Conservation (phyloP, 37 sponge, comb jelly and placozoan genomes). For the Petrosia ficiformis region DNA sequence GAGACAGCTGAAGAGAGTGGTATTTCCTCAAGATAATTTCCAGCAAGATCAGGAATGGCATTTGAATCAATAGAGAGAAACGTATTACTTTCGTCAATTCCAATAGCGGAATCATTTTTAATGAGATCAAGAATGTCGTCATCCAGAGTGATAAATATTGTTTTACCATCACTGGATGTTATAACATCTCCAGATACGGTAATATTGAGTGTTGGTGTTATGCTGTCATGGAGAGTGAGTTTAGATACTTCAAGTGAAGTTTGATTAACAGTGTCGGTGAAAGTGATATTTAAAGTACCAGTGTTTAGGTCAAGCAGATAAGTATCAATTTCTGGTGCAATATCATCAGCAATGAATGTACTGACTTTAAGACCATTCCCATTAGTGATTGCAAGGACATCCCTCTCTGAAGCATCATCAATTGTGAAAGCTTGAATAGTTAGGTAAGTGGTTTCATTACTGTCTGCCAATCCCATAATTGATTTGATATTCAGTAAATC, state of each 20-base stretch:
- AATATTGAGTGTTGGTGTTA: slow-evolving; percentile 1
- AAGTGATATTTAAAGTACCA: slow-evolving; percentile 69
- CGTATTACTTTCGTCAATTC: slow-evolving; percentile 13
- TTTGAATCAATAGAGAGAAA: slow-evolving; percentile 45
- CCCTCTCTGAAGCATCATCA: slow-evolving; percentile 57
- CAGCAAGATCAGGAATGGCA: slow-evolving; percentile 74
- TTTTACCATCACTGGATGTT: slow-evolving; percentile 58
- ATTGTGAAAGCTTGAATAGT: slow-evolving; percentile 86
- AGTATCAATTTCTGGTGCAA: slow-evolving; percentile 43
- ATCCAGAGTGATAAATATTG: slow-evolving; percentile 13
- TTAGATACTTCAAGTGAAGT: slow-evolving; percentile 27
- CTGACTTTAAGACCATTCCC: slow-evolving; percentile 73
- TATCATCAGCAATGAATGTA: slow-evolving; percentile 48
- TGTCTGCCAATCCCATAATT: slow-evolving; percentile 43
- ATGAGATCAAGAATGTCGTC: slow-evolving; percentile 56
- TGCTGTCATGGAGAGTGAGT: slow-evolving; percentile 20
- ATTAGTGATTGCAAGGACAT: slow-evolving; percentile 89
- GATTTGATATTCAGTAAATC: slow-evolving; percentile 70
- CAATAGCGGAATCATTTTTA: slow-evolving; percentile 64
- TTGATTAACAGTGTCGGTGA: slow-evolving; percentile 71
- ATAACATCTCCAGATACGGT: slow-evolving; percentile 11
- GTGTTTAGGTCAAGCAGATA: slow-evolving; percentile 68
- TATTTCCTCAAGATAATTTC: slow-evolving; percentile 47
- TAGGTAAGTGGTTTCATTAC: slow-evolving; percentile 57
- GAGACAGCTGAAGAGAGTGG: slow-evolving; percentile 22